These are phyloP conservation scores for Trissolcus basalis DNA, from an alignment of 1,140 invertebrate genomes.

Conservation along the genomic window DNA sequence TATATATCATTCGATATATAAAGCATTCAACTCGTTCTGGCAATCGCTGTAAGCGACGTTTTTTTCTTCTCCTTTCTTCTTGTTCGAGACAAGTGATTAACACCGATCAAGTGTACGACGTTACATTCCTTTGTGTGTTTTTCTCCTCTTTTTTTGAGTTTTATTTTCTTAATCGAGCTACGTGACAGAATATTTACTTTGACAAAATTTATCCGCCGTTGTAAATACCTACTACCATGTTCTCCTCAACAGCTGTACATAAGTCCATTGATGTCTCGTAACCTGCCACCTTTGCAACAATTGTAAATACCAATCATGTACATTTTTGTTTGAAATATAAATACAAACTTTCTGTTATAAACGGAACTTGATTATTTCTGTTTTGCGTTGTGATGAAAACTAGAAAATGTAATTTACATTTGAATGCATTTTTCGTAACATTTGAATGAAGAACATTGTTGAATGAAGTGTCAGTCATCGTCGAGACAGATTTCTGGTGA, in stretches of 20 bases:
- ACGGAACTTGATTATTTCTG: constrained; percentile 1
- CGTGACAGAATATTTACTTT: constrained; percentile 15
- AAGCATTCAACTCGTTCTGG: not conserved
- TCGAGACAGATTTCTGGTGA: too few relatives aligned
- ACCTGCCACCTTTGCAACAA: constrained; percentile 42
- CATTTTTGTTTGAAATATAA: constrained; percentile 58
- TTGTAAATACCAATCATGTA: constrained; percentile 59
- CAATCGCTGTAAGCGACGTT: constrained; percentile 26
- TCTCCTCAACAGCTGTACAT: constrained; percentile 59
- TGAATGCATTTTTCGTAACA: too few relatives aligned
- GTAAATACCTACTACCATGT: constrained; percentile 52
- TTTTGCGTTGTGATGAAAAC: not conserved
- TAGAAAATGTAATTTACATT: too few relatives aligned
- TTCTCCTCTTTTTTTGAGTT: too few relatives aligned
- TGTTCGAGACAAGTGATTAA: constrained; percentile 18
- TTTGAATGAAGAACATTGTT: too few relatives aligned
- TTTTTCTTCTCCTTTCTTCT: constrained; percentile 34
- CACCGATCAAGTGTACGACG: constrained; percentile 3
- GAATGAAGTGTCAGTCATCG: too few relatives aligned
- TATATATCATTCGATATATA: not conserved
- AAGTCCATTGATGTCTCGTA: constrained; percentile 57
- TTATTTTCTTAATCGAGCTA: not conserved
- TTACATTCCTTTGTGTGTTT: too few relatives aligned
- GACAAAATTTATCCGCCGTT: constrained; percentile 23
- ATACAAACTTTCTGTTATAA: constrained; percentile 30